These are phyloP conservation scores for Chaetoderma sp. DNA, from an alignment of 2,888 invertebrate species.

Conservation along the genomic window DNA sequence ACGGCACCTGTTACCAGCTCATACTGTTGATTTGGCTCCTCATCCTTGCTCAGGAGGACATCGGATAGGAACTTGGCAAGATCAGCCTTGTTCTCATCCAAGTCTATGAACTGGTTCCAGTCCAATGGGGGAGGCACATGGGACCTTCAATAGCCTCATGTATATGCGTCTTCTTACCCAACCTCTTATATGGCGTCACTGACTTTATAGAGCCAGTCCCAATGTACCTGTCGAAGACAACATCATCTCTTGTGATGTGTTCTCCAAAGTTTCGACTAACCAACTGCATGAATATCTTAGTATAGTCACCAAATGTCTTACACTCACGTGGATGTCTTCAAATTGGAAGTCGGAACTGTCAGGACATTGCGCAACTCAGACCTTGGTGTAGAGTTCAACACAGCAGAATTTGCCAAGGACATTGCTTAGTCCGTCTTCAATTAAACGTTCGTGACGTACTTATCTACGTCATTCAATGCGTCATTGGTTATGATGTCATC, in stretches of 20 bases:
- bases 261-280: constrained; percentile 10
- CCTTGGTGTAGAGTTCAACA: too few species aligned
- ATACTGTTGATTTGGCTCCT: too few species aligned
- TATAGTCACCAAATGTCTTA: constrained; percentile 27
- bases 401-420: too few species aligned
- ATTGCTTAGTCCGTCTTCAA: too few species aligned
- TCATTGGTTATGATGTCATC: too few species aligned
- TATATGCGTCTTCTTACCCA: constrained; percentile 8
- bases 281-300: constrained; percentile 10
- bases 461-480: too few species aligned
- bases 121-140: constrained; percentile 21
- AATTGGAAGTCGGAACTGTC: too few species aligned
- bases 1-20: too few species aligned
- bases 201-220: constrained; percentile 22
- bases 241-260: constrained; percentile 9
- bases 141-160: too few species aligned
- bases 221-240: constrained; percentile 23
- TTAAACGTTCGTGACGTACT: too few species aligned
- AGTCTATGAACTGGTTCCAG: constrained; percentile 24
- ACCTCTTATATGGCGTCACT: constrained; percentile 14
- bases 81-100: constrained; percentile 25
- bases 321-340: constrained; percentile 18
- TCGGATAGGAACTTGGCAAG: constrained; percentile 14
- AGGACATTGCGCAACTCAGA: too few species aligned
- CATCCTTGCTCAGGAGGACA: not conserved